phyloP scores from a whole-genome alignment of 2,113 vertebrate genomes.

The Paradisaea rubra region DNA sequence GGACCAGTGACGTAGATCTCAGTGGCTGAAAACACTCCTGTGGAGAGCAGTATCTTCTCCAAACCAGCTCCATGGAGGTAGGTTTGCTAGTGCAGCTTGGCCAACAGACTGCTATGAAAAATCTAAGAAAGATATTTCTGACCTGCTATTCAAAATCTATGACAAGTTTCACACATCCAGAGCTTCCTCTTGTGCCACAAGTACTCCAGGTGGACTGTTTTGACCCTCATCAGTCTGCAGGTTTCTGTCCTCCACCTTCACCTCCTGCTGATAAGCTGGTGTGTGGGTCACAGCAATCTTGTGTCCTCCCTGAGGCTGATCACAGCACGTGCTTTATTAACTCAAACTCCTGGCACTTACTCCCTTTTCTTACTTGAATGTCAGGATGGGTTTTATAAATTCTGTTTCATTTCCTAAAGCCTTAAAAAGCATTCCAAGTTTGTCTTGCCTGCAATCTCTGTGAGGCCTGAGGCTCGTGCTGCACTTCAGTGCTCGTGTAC shows the following conservation, averaged over 20 bases:
- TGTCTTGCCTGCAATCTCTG: neutral
- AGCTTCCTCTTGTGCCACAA: neutral
- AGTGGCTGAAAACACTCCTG: neutral
- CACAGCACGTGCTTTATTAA: fast-evolving
- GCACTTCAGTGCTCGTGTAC: neutral
- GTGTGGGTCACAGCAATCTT: fast-evolving
- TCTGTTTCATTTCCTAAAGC: neutral
- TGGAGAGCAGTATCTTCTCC: neutral
- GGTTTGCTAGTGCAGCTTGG: neutral
- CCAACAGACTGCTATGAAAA: neutral
- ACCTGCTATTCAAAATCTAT: neutral
- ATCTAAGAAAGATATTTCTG: neutral
- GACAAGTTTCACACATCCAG: neutral
- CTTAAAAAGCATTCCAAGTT: neutral
- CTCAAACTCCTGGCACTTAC: neutral
- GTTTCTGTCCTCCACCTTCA: neutral
- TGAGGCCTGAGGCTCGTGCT: neutral
- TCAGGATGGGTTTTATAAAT: neutral
- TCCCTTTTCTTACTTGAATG: neutral
- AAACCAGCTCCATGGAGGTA: neutral
- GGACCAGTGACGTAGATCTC: neutral
- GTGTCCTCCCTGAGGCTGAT: neutral
- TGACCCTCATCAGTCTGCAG: no score
- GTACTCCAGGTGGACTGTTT: neutral
- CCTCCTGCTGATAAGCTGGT: neutral